phyloP scores from a whole-genome alignment of 2,888 invertebrate species.

The Euspilapteryx auroguttella region DNA sequence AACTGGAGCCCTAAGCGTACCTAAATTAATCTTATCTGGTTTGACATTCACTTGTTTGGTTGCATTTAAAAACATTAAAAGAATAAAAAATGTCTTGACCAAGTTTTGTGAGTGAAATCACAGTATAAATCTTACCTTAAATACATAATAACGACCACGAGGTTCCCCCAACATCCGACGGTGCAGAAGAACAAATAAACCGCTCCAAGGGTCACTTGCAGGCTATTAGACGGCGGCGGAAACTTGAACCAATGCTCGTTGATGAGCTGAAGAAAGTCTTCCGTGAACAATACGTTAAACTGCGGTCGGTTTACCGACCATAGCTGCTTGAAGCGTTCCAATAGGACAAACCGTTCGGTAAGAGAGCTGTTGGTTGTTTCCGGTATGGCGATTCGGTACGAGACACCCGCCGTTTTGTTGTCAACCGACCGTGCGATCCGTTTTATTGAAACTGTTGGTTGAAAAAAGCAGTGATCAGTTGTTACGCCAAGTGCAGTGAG shows the following conservation, averaged over 20 bases:
- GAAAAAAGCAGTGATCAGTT: too few relatives aligned
- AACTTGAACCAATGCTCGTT: constrained; percentile 75
- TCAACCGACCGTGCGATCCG: too few relatives aligned
- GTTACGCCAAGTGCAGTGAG: too few relatives aligned
- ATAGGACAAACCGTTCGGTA: constrained; percentile 11
- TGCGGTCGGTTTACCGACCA: constrained; percentile 56
- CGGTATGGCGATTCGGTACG: too few relatives aligned
- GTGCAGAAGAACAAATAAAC: constrained; percentile 66
- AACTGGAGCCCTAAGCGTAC: too few relatives aligned
- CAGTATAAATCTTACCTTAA: constrained; percentile 60
- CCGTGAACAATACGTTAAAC: constrained; percentile 55
- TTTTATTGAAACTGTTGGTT: too few relatives aligned
- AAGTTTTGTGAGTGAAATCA: not conserved
- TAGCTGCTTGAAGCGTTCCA: constrained; percentile 26
- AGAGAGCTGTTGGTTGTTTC: not conserved
- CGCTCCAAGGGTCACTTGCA: constrained; percentile 63
- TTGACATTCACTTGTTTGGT: too few relatives aligned
- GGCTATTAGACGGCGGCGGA: constrained; percentile 58
- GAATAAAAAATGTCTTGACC: too few relatives aligned
- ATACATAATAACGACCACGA: constrained; percentile 73
- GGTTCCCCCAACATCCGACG: constrained; percentile 71
- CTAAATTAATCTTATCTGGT: too few relatives aligned
- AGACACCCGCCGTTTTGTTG: too few relatives aligned
- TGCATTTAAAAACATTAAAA: too few relatives aligned
- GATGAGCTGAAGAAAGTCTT: constrained; percentile 60